These are phyloP conservation scores for Xestia rhomboidea DNA, from an alignment of 2,888 invertebrate species.

Conservation along the genomic window DNA sequence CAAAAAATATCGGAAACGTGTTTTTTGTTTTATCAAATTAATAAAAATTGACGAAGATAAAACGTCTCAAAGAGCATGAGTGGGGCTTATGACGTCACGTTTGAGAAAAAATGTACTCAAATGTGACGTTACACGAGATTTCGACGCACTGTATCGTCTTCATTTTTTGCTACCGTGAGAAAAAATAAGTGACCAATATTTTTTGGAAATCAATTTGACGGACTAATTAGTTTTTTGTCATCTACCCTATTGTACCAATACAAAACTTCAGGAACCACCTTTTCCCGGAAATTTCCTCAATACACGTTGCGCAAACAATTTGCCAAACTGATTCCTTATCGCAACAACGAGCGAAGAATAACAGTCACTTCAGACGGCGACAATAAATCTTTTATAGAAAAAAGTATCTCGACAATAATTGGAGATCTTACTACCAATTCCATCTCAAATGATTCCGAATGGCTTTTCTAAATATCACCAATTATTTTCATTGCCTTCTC, in stretches of 20 bases:
- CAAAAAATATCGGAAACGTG: too few species aligned
- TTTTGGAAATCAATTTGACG: too few species aligned
- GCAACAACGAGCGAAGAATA: slow-evolving; percentile 18
- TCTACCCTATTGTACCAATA: slow-evolving; percentile 15
- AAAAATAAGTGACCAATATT: too few species aligned
- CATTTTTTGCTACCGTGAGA: too few species aligned
- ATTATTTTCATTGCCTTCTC: slow-evolving; percentile 64
- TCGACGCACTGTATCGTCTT: too few species aligned
- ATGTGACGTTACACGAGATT: too few species aligned
- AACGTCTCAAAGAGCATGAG: too few species aligned
- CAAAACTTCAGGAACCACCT: background rate
- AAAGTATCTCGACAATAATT: slow-evolving; percentile 45
- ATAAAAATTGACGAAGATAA: too few species aligned
- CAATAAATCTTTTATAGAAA: slow-evolving; percentile 42
- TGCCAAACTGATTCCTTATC: slow-evolving; percentile 47
- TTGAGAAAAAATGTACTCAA: too few species aligned
- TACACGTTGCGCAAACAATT: slow-evolving; percentile 43
- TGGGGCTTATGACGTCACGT: too few species aligned
- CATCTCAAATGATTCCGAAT: slow-evolving; percentile 47
- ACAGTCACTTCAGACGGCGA: slow-evolving; percentile 19
- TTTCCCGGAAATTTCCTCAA: slow-evolving; percentile 14
- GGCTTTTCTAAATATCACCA: slow-evolving; percentile 55
- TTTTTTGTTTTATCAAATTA: too few species aligned
- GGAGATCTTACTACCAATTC: slow-evolving; percentile 30
- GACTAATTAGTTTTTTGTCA: too few species aligned